Evolutionary conservation across 2,888 invertebrate species (phyloP), one percentile per base, ranked within the genome.

Genomic region (Cordilura impudica): DNA sequence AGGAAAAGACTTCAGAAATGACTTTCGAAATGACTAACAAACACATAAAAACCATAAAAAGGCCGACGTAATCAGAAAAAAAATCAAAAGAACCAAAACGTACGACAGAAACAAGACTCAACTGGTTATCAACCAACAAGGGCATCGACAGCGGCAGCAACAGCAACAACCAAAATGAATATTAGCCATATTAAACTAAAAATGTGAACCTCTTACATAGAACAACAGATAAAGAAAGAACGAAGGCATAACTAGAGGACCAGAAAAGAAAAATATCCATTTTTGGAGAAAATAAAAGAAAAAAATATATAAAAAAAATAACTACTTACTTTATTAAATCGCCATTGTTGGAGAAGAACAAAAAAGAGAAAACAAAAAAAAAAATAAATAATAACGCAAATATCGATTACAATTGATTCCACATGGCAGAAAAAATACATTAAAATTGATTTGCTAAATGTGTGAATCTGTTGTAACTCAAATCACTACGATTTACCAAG

Each of bases 141-240:
- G 35, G 18, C 26, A 60, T 29, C 4, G 16, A 16, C 4, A 39
- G 16, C 10, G 43, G 19, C 53, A 19, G 47, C 10, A 45, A 49
- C 26, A 60, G 49, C 21, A 23, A 16, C 31, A 18, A 10, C 16
- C 65, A 8, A 70, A 53, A 70, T 39, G 54, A 43, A 21, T 54
- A 78, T 78, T 78, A 66, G 74, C 74, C 66, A 71, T 61, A 74
- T 78, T 78, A 74, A 61, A 61, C 26, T 49, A 74, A 74, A 70
- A 78, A 70, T 61, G 70, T 60, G 49, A 61, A 70, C 45, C 58
- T 19, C 18, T 8, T 16, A 35, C 16, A 45, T 16, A 19, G 45
- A 49, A 60, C 10, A 53, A 39, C 4, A 0, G n/a, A 16, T n/a
- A 29, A 67, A 16, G 10, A 26, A 45, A n/a, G 12, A 19, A 69